Evolutionary conservation across 2,113 vertebrate genomes (phyloP), one percentile per base, ranked within the genome.

Genomic region (Turdus rufiventris): DNA sequence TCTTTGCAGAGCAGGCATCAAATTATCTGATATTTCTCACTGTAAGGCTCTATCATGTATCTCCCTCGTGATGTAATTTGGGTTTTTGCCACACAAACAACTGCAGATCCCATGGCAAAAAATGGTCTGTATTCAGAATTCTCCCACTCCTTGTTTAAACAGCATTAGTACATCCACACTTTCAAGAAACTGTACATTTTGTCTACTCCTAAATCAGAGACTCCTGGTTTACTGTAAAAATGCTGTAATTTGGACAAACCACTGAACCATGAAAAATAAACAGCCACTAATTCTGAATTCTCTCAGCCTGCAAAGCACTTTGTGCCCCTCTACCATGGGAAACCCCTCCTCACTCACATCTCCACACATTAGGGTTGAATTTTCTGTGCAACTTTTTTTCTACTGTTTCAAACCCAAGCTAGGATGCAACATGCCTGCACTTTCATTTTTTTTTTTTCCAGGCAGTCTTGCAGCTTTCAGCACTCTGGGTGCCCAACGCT

Each of bases 1-100:
- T 88, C 38, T 83, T 95, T 95, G 74, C 85, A 80, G 68, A 77
- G 65, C 79, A 76, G 63, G 73, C 94, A 94, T 38, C 77, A 66
- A 89, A 93, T 62, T 24, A 95, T 73, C 67, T 86, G 67, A 73
- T 95, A 62, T 61, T 89, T 79, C 74, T 88, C 88, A 78, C 74
- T 9, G 13, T 19, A 87, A 87, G 61, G 42, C 68, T 86, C 81
- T 48, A 4, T 34, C 71, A 15, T 75, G 85, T 58, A 89, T 88
- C 74, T 89, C 73, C 76, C 85, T 88, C 14, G 33, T 36, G 70
- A 91, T 61, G 61, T 31, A 81, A 91, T 84, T 86, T 74, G 40
- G 7, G 77, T 45, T 91, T 89, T 71, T 82, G 63, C 82, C 45
- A 57, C 36, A 66, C 9, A 50, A 14, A 65, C 19, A 89, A 75